Conservation (phyloP, 2,113 vertebrate genomes). For the Crotalus tigris region DNA sequence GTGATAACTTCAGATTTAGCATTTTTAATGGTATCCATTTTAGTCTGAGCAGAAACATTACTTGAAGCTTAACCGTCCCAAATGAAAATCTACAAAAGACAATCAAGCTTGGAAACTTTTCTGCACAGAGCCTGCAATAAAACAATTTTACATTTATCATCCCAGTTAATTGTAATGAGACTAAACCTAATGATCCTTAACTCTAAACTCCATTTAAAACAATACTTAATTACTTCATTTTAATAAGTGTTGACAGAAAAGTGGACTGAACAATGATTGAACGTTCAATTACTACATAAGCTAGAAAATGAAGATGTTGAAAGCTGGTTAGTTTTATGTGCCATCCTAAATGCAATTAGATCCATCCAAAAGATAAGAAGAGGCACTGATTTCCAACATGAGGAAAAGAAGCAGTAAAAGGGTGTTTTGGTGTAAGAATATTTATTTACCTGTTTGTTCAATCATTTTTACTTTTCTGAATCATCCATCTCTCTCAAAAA, state of each 20-base stretch:
- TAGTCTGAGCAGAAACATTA: slow-evolving; percentile 25
- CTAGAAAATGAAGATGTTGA: slow-evolving; percentile 59
- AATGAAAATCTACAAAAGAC: slow-evolving; percentile 23
- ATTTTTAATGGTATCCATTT: slow-evolving; percentile 17
- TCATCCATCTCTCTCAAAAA: neutral
- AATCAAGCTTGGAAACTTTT: slow-evolving; percentile 42
- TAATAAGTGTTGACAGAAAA: slow-evolving; percentile 73
- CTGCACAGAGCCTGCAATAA: slow-evolving; percentile 41
- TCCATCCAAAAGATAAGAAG: slow-evolving; percentile 43
- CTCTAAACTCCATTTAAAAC: slow-evolving; percentile 73
- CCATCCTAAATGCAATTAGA: slow-evolving; percentile 62
- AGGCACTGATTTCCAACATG: slow-evolving; percentile 25
- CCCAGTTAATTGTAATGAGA: slow-evolving; percentile 69
- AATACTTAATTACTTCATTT: slow-evolving; percentile 74
- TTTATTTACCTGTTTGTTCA: neutral
- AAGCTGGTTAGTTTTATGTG: slow-evolving; percentile 51
- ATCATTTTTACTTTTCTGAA: neutral
- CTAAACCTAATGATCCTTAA: slow-evolving; percentile 71
- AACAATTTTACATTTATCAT: slow-evolving; percentile 72
- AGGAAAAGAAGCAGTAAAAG: neutral
- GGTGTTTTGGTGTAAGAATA: neutral
- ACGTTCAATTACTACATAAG: slow-evolving; percentile 60
- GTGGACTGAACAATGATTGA: slow-evolving; percentile 67
- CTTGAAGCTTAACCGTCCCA: neutral
- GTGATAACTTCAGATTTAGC: slow-evolving; percentile 20